Percentiles rank a stretch among this genome's conserved stretches.
Conservation (phyloP, 2,797 vertebrate species). For the Cheirogaleus major region DNA sequence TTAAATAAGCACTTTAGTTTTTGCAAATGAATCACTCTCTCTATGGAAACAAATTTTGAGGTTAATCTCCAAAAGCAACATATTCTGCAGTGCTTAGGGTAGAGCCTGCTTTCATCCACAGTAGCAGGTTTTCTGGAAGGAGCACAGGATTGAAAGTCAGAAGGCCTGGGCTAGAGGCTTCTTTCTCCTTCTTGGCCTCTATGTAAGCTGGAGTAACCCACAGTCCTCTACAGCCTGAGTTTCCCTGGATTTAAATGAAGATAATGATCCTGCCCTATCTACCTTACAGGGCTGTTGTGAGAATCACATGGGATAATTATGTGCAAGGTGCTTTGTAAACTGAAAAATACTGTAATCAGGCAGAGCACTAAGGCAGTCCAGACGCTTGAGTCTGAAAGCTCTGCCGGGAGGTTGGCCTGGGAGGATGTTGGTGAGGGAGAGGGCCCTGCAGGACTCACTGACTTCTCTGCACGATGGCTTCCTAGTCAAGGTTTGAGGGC, state of each 20-base stretch:
- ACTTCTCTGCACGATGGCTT: neutral
- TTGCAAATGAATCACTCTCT: neutral
- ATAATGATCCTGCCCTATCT: neutral
- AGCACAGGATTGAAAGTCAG: neutral
- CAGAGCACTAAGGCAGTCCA: neutral
- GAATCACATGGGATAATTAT: neutral
- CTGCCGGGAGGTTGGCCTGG: neutral
- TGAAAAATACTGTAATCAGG: neutral
- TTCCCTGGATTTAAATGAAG: neutral
- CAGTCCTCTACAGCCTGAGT: neutral
- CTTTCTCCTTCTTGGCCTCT: neutral
- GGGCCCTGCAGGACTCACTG: neutral
- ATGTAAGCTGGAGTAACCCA: neutral
- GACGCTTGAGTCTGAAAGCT: neutral
- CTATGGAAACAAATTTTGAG: neutral
- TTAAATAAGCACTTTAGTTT: neutral
- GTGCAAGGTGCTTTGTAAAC: neutral
- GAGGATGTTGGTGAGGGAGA: rapidly evolving
- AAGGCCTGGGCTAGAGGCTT: neutral
- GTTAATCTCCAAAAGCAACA: neutral
- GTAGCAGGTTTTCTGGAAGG: neutral
- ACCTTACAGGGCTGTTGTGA: neutral
- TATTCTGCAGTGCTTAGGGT: neutral
- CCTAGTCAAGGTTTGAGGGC: neutral
- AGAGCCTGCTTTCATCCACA: neutral